These are phyloP conservation scores for Latrodectus elegans DNA, from an alignment of 2,888 invertebrate species.

Conservation along the genomic window DNA sequence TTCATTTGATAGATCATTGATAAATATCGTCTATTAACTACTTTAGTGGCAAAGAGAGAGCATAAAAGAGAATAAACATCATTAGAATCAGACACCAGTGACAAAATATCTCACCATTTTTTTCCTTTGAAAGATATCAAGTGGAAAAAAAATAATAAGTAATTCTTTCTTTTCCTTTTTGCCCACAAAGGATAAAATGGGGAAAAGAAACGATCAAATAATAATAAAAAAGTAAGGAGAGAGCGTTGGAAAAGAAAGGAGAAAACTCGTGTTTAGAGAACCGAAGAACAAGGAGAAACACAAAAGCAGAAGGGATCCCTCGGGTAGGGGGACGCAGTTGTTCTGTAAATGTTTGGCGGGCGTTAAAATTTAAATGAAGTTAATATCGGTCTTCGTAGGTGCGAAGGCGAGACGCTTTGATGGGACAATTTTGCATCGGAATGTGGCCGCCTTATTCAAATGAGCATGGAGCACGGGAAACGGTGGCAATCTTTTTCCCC, in stretches of 20 bases:
- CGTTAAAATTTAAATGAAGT: slow-evolving; percentile 68
- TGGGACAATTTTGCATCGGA: slow-evolving; percentile 62
- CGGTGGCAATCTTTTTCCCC: no score
- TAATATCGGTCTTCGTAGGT: slow-evolving; percentile 62
- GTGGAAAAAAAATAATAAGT: no score
- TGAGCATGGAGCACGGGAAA: slow-evolving; percentile 32
- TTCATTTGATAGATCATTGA: neutral
- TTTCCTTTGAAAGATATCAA: neutral
- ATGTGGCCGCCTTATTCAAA: slow-evolving; percentile 58
- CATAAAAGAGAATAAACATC: neutral
- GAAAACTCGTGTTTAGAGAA: slow-evolving; percentile 40
- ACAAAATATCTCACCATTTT: neutral
- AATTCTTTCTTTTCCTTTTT: no score
- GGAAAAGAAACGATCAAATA: slow-evolving; percentile 15
- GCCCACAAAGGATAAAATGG: slow-evolving; percentile 4
- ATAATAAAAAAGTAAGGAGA: neutral
- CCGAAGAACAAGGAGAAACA: slow-evolving; percentile 23
- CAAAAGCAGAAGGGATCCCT: slow-evolving; percentile 43
- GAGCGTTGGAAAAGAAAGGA: slow-evolving; percentile 6
- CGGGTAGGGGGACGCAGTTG: slow-evolving; percentile 37
- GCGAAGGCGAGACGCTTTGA: slow-evolving; percentile 48
- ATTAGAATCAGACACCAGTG: neutral
- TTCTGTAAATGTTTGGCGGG: slow-evolving; percentile 58
- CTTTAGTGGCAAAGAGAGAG: neutral
- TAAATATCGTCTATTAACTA: neutral